Base-by-base conservation (phyloP, 1,140 invertebrate species). In the Diploscapter pachys region DNA sequence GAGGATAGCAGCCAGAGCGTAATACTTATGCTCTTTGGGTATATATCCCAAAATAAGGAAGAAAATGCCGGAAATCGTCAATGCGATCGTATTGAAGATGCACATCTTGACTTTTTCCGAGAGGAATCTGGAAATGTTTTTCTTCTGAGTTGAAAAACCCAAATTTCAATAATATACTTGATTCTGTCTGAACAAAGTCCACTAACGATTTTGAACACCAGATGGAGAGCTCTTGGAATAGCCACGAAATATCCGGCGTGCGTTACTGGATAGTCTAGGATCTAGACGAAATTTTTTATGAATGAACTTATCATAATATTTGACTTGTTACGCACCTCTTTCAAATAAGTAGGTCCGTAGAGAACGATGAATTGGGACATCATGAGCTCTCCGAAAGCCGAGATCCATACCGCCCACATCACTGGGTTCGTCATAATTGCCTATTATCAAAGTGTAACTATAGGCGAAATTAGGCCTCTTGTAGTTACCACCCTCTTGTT, bases 341-440 rank as follows among this genome's bases (percentile, higher is more conserved):
- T 77, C 2, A 78, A 54, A 61, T 80, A 78, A 13, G 64, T 78
- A 53, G 77, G 70, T 63, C 77, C 77, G 53, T 78, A 78, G 57
- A 76, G 72, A 31, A 78, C 77, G 54, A 78, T 78, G 52, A 78
- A 73, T 55, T 78, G 77, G n/a, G 73, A 72, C 75, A 76, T 76
- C 70, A 78, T 71, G 52, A 78, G 57, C 54, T 78, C 77, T 59
- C 73, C 77, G 62, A 78, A 78, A 8, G 77, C 77, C 5, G 74
- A 76, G 5, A 78, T 64, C 77, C 77, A 78, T 0, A 78, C 77
- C 6, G 75, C 66, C 53, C 70, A 57, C 69, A 78, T 77, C 4
- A 78, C 77, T 5, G 77, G 76, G 49, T 78, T 78, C 2, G 63
- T 78, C 50, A 78, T 54, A 69, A 78, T 78, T 11, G 63, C 76